Evolutionary conservation across 2,113 vertebrate genomes (phyloP), one percentile per base, ranked within the genome.

Genomic region (Syngnathus floridae): DNA sequence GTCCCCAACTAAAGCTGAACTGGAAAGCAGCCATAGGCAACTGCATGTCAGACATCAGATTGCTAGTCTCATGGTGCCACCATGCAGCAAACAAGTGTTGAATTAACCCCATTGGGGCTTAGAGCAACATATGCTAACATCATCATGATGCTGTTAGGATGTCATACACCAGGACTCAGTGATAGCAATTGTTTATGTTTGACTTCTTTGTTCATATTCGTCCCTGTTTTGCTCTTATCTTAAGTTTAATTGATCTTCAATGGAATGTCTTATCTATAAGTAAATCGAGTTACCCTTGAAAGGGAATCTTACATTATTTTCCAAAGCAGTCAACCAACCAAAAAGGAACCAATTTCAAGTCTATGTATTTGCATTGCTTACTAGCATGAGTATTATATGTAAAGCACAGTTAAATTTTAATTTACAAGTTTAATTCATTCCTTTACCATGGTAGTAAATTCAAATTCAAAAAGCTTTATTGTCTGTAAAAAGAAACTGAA

Each of bases 21-120:
- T 90, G 86, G 86, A 88, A 85, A 81, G 81, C 82, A 81, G 87
- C 91, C 89, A 91, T 86, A 77, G 89, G 91, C 90, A 84, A 90
- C 82, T 86, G 87, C 80, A 84, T 92, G 90, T 91, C 76, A 77
- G 78, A 90, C 82, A 88, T 82, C 66, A 41, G 75, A 65, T 71
- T 65, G 64, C 62, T 46, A 77, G 85, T 90, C 88, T 88, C 87
- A 72, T 81, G 87, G 84, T 84, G 76, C 76, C 21, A 43, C 76
- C 0, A 80, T 57, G 77, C 71, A 74, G 79, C 78, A 76, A 79
- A 88, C 86, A 83, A 87, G 79, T 87, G 87, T 86, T 79, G 79
- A 62, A 86, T 87, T 74, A 77, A 83, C 80, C 71, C 84, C 85
- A 63, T 64, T 26, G 83, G 88, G 88, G 86, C 70, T 37, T 65